Evolutionary conservation across 2,797 vertebrate genomes (phyloP), one percentile per base, ranked within the genome.

Genomic region (Gymnothorax javanicus): DNA sequence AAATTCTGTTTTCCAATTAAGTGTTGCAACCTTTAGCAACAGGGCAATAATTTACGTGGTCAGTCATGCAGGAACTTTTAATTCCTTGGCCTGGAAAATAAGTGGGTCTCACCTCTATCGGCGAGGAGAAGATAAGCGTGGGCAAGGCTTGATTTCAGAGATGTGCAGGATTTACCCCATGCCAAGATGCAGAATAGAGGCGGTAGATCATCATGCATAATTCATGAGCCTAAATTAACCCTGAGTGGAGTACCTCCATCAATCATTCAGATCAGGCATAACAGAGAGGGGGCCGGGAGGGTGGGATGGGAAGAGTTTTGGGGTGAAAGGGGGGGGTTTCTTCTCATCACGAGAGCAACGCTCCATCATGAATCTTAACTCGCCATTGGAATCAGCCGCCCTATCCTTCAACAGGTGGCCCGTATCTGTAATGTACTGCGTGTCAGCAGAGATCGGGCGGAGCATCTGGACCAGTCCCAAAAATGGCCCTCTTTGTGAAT

Each of bases 141-240:
- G 86, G 88, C 71, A 88, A 89, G 89, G 92, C 93, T 93, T 91
- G 93, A 94, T 93, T 94, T 90, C 88, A 91, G 91, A 91, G 88
- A 86, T 23, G 79, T 87, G 87, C 90, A 90, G 95, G 95, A 92
- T 96, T 96, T 96, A 94, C 96, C 96, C 95, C 97, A 96, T 95
- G 93, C 91, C 93, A 97, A 92, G 96, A 95, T 90, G 93, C 93
- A 96, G 95, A 97, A 97, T 95, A 96, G 91, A 91, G 91, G 95
- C 95, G 94, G 93, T 90, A 93, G 94, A 93, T 92, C 92, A 73
- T 92, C 93, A 96, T 96, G 95, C 95, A 98, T 97, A 97, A 97
- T 98, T 97, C 96, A 97, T 94, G 92, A 96, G 95, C 93, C 95
- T 97, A 97, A 98, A 98, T 97, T 97, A 97, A 96, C 97, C 97